Evolutionary conservation across 2,888 invertebrate species (phyloP), one percentile per base, ranked within the genome.

Genomic region (Argyresthia goedartella): DNA sequence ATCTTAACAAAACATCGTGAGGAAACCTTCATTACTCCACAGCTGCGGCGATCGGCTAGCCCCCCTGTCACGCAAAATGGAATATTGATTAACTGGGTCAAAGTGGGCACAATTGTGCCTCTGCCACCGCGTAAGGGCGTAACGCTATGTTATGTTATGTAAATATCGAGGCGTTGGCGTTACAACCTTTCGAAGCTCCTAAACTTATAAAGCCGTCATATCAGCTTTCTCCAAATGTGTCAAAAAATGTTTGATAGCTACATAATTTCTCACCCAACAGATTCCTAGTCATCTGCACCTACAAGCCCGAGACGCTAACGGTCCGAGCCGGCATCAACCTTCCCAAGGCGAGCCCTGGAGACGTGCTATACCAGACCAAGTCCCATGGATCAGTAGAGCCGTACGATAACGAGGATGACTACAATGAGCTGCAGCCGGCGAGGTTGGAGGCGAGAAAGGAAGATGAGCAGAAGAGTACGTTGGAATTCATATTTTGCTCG

Each of bases 261-360:
- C 6, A 11, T 46, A 9, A 33, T 8, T 14, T 43, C 13, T 8
- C 14, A 8, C 14, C 13, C 14, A 4, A 13, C 66, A 90, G 94
- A 59, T 95, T 95, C 67, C 82, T 95, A 51, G 94, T 95, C 1
- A 88, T 94, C 11, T 95, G 95, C 67, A 92, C 93, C 36, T 94
- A 93, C 69, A 92, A 94, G 65, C 94, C 94, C 1, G 94, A 94
- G 69, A 93, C 93, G 34, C 87, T 94, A 64, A 94, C 94, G 0
- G 93, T 95, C 8, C 87, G 94, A 59, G 94, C 95, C 34, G 94
- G 94, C 65, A 90, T 92, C 63, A 91, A 91, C 57, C 77, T 92
- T 54, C 92, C 92, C 0, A 90, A 91, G 56, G 87, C 88, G 13
- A 88, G 84, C 44, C 89, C 89, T 45, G 82, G 73, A 55, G 88